Evolutionary conservation across 2,888 invertebrate genomes (phyloP), one percentile per base, ranked within the genome.

Genomic region (Drosophila aldrichi): DNA sequence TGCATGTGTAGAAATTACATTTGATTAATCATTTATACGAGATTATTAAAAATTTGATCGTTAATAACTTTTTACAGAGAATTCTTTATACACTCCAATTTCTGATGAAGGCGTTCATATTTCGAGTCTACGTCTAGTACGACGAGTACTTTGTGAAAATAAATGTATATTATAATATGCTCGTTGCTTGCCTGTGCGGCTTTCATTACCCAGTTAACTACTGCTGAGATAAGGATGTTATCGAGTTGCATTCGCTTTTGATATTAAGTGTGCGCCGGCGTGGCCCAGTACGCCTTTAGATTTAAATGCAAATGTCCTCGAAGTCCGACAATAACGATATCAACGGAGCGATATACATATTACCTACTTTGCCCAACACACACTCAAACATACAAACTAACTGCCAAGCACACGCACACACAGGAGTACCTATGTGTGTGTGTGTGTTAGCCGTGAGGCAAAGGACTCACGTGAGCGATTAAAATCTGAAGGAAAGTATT

Each of bases 401-500:
- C 40, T 16, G 34, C 16, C 65, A 51, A 6, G 32, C 40, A 61
- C 48, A 55, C 60, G 68, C 20, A 43, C 55, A 65, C 16, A 36
- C 56, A 51, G 8, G 32, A 34, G 59, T 44, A 55, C 59, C 68
- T 14, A 41, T 22, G 22, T 56, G 22, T 38, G 25, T 22, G 22
- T 56, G 22, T 38, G 25, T 40, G 54, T n/a, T 40, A 36, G 51
- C 51, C 36, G 22, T 36, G 58, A 67, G 58, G 67, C 68, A 77
- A 82, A 65, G 75, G 74, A 77, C 77, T 83, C 83, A 90, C 88
- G 88, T 90, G 85, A 88, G 85, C 87, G 89, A 90, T 90, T 90
- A 90, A 89, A 85, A 90, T 90, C 88, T 81, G 74, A 86, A 86
- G 76, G 77, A 88, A 90, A 85, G 84, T 81, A 89, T 85, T 85